Percentiles rank a stretch among this genome's conserved stretches.
These are phyloP conservation scores for Zaprionus gabonicus DNA, from an alignment of 1,140 invertebrate species.

Conservation along the genomic window DNA sequence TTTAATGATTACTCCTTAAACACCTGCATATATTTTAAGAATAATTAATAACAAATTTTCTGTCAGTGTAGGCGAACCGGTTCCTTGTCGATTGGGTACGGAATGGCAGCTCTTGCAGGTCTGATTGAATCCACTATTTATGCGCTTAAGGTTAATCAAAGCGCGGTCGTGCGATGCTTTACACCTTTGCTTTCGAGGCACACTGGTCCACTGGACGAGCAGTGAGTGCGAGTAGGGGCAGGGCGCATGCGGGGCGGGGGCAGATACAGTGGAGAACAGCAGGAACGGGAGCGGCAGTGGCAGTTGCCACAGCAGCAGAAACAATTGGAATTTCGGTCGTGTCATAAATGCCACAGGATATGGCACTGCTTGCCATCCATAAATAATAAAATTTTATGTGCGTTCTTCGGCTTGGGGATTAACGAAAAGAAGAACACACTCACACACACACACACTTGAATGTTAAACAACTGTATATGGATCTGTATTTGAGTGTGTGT, in stretches of 20 bases:
- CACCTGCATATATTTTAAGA: too few relatives aligned
- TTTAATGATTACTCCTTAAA: too few relatives aligned
- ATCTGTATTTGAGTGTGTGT: slow-evolving; percentile 25
- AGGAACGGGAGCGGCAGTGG: slow-evolving; percentile 37
- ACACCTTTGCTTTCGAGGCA: slow-evolving; percentile 55
- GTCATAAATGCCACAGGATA: slow-evolving; percentile 82
- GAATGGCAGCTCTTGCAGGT: slow-evolving; percentile 49
- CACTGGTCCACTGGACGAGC: slow-evolving; percentile 16
- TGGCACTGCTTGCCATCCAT: slow-evolving; percentile 78
- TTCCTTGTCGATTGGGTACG: slow-evolving; percentile 49
- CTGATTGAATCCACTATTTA: slow-evolving; percentile 83
- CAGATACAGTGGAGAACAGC: slow-evolving; percentile 4
- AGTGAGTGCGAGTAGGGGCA: background rate
- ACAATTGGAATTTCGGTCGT: slow-evolving; percentile 78
- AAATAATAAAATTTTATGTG: slow-evolving; percentile 82
- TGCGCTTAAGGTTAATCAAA: slow-evolving; percentile 82
- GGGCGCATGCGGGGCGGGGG: background rate
- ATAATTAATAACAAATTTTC: background rate
- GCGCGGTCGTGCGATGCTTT: slow-evolving; percentile 75
- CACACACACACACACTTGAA: slow-evolving; percentile 12
- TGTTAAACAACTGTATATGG: slow-evolving; percentile 2
- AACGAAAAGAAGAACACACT: slow-evolving; percentile 49
- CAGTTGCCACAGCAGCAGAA: slow-evolving; percentile 58
- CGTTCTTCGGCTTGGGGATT: slow-evolving; percentile 65
- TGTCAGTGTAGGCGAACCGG: slow-evolving; percentile 31